Percentiles rank a stretch among this genome's conserved stretches.
Evolutionary conservation across 1,140 invertebrate species (phyloP).

Genomic region (Platyura marginata): DNA sequence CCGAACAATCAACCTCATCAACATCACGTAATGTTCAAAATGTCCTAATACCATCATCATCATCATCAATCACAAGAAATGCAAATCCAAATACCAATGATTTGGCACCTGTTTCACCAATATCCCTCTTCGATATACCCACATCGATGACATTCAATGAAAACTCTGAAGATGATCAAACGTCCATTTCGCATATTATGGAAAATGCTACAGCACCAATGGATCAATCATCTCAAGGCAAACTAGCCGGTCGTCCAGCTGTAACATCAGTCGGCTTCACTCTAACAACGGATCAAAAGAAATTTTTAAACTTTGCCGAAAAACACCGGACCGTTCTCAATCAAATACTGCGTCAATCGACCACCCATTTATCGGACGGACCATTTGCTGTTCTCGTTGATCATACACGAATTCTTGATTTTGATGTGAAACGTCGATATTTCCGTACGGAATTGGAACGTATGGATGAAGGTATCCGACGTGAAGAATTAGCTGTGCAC

Average conservation of each 20-base stretch:
- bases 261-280: too few relatives aligned
- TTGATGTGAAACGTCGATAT: slow-evolving; percentile 82
- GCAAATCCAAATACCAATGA: background rate
- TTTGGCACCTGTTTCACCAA: background rate
- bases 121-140: background rate
- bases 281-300: slow-evolving; percentile 31
- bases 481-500: slow-evolving; percentile 84
- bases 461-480: slow-evolving; percentile 55
- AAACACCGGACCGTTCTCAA: slow-evolving; percentile 81
- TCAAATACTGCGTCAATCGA: slow-evolving; percentile 78
- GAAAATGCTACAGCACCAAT: too few relatives aligned
- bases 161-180: too few relatives aligned
- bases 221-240: too few relatives aligned
- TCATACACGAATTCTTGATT: slow-evolving; percentile 77
- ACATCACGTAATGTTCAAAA: too few relatives aligned
- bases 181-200: too few relatives aligned
- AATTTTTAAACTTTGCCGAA: slow-evolving; percentile 75
- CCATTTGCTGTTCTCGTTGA: slow-evolving; percentile 82
- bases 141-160: background rate
- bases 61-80: too few relatives aligned
- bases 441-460: slow-evolving; percentile 76
- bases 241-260: too few relatives aligned
- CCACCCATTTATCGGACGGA: slow-evolving; percentile 66
- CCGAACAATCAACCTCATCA: background rate
- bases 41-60: too few relatives aligned